These are phyloP conservation scores for Cotesia congregata DNA, from an alignment of 2,888 invertebrate species.

Conservation along the genomic window DNA sequence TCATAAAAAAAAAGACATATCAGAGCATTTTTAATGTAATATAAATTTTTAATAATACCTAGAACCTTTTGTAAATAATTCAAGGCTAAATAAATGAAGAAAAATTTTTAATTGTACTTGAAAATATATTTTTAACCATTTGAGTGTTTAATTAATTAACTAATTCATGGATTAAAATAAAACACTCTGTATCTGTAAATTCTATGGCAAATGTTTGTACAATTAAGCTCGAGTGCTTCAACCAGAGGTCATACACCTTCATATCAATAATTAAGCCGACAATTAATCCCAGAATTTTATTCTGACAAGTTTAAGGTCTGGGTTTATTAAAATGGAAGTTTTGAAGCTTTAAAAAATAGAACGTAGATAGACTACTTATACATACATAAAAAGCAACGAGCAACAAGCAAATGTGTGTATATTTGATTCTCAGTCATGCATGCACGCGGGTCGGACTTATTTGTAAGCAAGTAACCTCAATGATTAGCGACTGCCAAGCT, in stretches of 20 bases:
- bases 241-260: background rate
- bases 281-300: background rate
- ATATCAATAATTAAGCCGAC: background rate
- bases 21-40: too few relatives aligned
- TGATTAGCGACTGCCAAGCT: background rate
- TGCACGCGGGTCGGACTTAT: background rate
- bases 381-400: too few relatives aligned
- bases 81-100: background rate
- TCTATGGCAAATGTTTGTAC: background rate
- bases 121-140: background rate
- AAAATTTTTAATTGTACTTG: background rate
- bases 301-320: background rate
- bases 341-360: background rate
- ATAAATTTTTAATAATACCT: too few relatives aligned
- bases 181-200: background rate
- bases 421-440: background rate
- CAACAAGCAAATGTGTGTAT: background rate
- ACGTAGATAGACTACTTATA: background rate
- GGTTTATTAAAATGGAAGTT: background rate
- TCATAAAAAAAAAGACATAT: too few relatives aligned
- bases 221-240: background rate
- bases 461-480: conserved; percentile 20
- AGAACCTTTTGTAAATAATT: too few relatives aligned
- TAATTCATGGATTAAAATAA: background rate
- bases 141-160: background rate